Conservation (phyloP, 2,888 invertebrate genomes). For the Drosophila fungiperda region DNA sequence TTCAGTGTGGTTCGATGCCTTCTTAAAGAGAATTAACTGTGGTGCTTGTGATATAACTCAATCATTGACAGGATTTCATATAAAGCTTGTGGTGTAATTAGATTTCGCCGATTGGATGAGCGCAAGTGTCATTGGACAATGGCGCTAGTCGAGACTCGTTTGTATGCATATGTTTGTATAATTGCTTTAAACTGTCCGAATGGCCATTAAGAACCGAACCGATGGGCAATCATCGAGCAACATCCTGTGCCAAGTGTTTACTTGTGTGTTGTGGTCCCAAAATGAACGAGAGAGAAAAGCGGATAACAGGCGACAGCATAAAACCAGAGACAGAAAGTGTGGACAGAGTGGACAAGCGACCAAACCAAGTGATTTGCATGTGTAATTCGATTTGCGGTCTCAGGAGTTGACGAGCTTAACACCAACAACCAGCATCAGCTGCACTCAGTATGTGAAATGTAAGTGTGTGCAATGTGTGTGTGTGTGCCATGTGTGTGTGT, state of each 20-base stretch:
- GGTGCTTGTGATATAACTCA: conserved; percentile 35
- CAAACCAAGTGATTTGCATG: conserved; percentile 74
- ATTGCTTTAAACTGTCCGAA: conserved; percentile 72
- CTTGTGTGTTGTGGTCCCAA: conserved; percentile 22
- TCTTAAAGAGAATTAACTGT: background rate
- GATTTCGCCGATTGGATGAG: conserved; percentile 29
- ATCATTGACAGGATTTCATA: conserved; percentile 50
- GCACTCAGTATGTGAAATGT: conserved; percentile 5
- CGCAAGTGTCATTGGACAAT: conserved; percentile 30
- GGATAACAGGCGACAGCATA: conserved; percentile 5
- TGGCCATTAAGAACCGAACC: conserved; percentile 52
- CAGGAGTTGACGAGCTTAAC: conserved; percentile 62
- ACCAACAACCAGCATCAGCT: conserved; percentile 27
- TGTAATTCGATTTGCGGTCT: conserved; percentile 76
- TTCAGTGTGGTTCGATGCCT: background rate
- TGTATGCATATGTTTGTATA: conserved; percentile 38
- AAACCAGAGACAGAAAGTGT: conserved; percentile 2
- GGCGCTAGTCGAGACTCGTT: conserved; percentile 12
- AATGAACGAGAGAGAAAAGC: conserved; percentile 28
- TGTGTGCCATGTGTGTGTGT: conserved; percentile 14
- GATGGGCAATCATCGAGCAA: conserved; percentile 34
- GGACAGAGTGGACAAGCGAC: conserved; percentile 40
- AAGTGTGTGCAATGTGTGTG: background rate
- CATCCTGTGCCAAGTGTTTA: conserved; percentile 24
- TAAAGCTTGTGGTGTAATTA: conserved; percentile 56